A percentile compares a stretch with the other conserved stretches of the same genome.
phyloP scores from a whole-genome alignment of 2,888 invertebrate species.

The Chrysolina oricalcia region DNA sequence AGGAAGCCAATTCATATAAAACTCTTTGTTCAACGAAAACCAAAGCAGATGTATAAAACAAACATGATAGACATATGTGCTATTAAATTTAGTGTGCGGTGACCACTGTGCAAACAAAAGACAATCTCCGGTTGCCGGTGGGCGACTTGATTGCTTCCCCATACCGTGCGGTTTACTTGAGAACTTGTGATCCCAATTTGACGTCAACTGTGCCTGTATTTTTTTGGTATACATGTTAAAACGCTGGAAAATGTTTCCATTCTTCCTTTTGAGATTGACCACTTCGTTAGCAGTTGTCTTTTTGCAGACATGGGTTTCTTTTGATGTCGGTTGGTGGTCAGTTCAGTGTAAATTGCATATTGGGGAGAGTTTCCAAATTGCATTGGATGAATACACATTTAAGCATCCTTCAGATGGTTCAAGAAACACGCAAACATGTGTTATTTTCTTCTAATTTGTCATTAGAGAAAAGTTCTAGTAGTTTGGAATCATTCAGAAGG shows the following conservation, averaged over 20 bases:
- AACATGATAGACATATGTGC: slow-evolving; percentile 63
- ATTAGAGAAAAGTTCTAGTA: too few relatives aligned
- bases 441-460: too few relatives aligned
- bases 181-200: slow-evolving; percentile 36
- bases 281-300: slow-evolving; percentile 54
- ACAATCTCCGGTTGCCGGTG: slow-evolving; percentile 69
- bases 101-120: slow-evolving; percentile 67
- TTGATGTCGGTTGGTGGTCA: slow-evolving; percentile 52
- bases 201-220: slow-evolving; percentile 17
- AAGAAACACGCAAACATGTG: neutral
- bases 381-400: neutral
- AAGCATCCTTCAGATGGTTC: neutral
- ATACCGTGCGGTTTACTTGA: slow-evolving; percentile 48
- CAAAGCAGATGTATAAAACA: slow-evolving; percentile 63
- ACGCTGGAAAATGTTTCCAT: slow-evolving; percentile 19
- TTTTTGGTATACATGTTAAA: slow-evolving; percentile 11
- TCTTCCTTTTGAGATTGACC: slow-evolving; percentile 41
- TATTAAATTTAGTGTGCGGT: slow-evolving; percentile 62
- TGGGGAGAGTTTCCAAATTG: slow-evolving; percentile 5
- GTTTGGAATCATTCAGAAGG: too few relatives aligned
- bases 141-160: slow-evolving; percentile 56
- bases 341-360: slow-evolving; percentile 39
- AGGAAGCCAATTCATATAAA: slow-evolving; percentile 29
- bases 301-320: slow-evolving; percentile 44
- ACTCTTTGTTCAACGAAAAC: slow-evolving; percentile 52